Percentiles rank a stretch among this genome's conserved stretches.
Evolutionary conservation across 2,113 vertebrate species (phyloP).

Genomic region (Montifringilla adamsi): DNA sequence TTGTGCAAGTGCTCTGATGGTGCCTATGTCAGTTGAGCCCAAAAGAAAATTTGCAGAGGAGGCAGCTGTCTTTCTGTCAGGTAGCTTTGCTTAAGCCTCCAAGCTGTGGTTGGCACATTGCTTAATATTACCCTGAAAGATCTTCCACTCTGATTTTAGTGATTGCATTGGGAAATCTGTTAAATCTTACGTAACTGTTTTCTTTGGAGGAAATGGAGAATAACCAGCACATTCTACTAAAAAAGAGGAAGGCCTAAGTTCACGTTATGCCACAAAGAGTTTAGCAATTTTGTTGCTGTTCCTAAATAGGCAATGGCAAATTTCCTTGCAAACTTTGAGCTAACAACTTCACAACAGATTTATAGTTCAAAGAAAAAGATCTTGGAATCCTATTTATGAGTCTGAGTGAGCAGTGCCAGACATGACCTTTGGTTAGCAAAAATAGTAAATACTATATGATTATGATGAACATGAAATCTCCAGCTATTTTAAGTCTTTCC

Average conservation of each 20-base stretch:
- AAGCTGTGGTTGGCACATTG: not conserved
- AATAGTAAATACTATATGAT: not conserved
- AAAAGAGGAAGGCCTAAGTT: slow-evolving; percentile 7
- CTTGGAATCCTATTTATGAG: not conserved
- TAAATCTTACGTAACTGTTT: not conserved
- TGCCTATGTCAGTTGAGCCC: not conserved
- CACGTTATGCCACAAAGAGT: not conserved
- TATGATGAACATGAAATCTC: not conserved
- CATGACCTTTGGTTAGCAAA: not conserved
- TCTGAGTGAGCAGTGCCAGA: not conserved
- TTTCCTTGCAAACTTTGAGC: not conserved
- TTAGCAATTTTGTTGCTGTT: not conserved
- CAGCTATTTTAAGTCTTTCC: not conserved
- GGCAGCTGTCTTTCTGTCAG: not conserved
- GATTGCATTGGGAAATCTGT: not conserved
- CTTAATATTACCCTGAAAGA: not conserved
- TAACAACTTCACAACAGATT: not conserved
- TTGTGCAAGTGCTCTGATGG: not conserved
- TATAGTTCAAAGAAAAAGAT: not conserved
- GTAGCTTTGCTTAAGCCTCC: not conserved
- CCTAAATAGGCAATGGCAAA: not conserved
- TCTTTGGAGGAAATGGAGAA: not conserved
- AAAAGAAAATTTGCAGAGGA: not conserved
- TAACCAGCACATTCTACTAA: not conserved
- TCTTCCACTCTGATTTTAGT: not conserved